These are phyloP conservation scores for Onychostoma macrolepis DNA, from an alignment of 2,113 vertebrate species.

Conservation along the genomic window DNA sequence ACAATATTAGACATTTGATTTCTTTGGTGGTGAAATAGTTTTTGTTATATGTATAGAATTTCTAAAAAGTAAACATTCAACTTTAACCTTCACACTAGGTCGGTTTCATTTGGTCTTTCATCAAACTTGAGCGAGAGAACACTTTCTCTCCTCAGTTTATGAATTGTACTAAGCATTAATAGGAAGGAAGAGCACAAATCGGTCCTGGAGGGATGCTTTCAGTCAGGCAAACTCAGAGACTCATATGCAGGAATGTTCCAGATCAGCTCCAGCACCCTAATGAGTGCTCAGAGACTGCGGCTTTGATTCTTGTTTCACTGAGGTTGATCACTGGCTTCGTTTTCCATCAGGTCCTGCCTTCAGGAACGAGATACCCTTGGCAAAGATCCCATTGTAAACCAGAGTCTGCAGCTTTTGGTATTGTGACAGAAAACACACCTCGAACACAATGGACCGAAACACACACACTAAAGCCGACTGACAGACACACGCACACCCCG, in stretches of 20 bases:
- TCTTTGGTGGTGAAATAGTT: neutral
- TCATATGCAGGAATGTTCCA: slow-evolving; percentile 51
- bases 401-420: neutral
- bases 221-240: slow-evolving; percentile 29
- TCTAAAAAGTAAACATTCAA: neutral
- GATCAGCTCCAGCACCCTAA: slow-evolving; percentile 48
- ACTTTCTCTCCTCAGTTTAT: slow-evolving; percentile 7
- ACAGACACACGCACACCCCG: slow-evolving; percentile 7
- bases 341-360: slow-evolving; percentile 35
- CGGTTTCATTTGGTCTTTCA: neutral
- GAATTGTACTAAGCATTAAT: slow-evolving; percentile 23
- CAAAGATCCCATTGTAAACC: slow-evolving; percentile 7
- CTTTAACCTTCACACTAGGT: neutral
- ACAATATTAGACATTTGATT: neutral
- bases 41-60: neutral
- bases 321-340: neutral
- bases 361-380: slow-evolving; percentile 6
- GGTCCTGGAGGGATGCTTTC: slow-evolving; percentile 49
- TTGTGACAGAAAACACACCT: slow-evolving; percentile 51
- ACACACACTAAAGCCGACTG: neutral
- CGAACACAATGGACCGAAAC: neutral
- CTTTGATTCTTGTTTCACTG: slow-evolving; percentile 36
- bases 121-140: slow-evolving; percentile 4
- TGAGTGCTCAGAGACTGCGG: slow-evolving; percentile 42
- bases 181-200: slow-evolving; percentile 26